Base-by-base conservation (phyloP, 2,888 invertebrate species). In the Andrena bicolor region DNA sequence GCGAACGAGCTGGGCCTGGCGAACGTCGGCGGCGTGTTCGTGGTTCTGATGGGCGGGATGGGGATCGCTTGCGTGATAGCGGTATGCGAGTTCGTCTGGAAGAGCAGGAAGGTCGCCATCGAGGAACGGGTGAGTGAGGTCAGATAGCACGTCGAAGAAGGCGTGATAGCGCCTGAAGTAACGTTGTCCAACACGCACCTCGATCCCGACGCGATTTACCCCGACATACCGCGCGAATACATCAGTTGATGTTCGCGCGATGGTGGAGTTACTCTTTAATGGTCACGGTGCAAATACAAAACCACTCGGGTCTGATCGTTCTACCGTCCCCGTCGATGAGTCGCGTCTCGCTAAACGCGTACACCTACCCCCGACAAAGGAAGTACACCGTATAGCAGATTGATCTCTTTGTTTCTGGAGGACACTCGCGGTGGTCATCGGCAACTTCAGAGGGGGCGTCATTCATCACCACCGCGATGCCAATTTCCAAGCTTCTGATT, bases 71-170 rank as follows among this genome's bases (percentile, higher is more conserved):
- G 98, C 92, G 97, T 98, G 84, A 97, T 98, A 89, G 98, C 99
- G 20, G 97, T 99, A 80, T 97, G 98, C 93, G 99, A 99, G 94
- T 99, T 99, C 94, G 97, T 98, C 23, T 98, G 98, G 98, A 99
- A 98, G 94, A 97, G 98, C 60, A 96, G 98, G 92, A 98, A 98
- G 94, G 97, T 98, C 69, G 98, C 98, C 61, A 97, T 97, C 73
- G 98, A 98, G 94, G 98, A 98, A 94, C 95, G 98, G 96, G 97
- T 98, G 94, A 96, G 96, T 92, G 90, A 84, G 82, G 89, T 89
- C 83, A 90, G 89, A 89, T 92, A 92, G 89, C 91, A 92, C 86
- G 86, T 87, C 85, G 89, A 90, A 63, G 85, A 85, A 61, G 88
- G 82, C 83, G 88, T 81, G 72, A 83, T 80, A 79, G 80, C 80